A percentile compares a stretch with the other conserved stretches of the same genome.
Conservation (phyloP, 37 sponge, comb jelly and placozoan genomes). For the Lycopodina hypogea region DNA sequence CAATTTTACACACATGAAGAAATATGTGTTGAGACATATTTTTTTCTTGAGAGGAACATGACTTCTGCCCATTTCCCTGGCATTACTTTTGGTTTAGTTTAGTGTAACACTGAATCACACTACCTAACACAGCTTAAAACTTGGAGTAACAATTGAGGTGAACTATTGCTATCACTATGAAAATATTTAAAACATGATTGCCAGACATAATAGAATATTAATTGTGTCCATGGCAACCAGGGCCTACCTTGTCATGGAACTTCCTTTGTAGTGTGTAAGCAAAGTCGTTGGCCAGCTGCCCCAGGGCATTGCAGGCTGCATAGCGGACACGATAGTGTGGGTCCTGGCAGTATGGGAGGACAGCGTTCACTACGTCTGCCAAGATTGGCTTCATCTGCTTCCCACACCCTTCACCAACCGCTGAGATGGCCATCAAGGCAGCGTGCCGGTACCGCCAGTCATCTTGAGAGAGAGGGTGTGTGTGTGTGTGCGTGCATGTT, state of each 20-base stretch:
- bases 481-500: background rate
- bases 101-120: no score
- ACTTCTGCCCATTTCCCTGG: no score
- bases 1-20: no score
- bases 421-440: slow-evolving; percentile 92
- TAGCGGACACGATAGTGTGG: slow-evolving; percentile 88
- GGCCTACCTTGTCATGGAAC: slow-evolving; percentile 86
- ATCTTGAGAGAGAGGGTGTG: slow-evolving; percentile 31
- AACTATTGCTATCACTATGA: no score
- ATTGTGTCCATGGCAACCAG: no score
- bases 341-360: slow-evolving; percentile 86
- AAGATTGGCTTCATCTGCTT: slow-evolving; percentile 87
- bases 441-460: slow-evolving; percentile 92
- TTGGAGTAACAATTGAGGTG: no score
- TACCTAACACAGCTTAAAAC: no score
- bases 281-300: slow-evolving; percentile 95
- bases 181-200: no score
- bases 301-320: slow-evolving; percentile 95
- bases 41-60: no score
- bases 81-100: no score
- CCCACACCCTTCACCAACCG: slow-evolving; percentile 95
- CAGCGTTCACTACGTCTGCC: slow-evolving; percentile 64
- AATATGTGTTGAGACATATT: no score
- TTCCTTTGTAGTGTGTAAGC: slow-evolving; percentile 83
- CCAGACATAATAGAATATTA: no score